phyloP scores from a whole-genome alignment of 2,888 invertebrate genomes.

The Yponomeuta sedellus region DNA sequence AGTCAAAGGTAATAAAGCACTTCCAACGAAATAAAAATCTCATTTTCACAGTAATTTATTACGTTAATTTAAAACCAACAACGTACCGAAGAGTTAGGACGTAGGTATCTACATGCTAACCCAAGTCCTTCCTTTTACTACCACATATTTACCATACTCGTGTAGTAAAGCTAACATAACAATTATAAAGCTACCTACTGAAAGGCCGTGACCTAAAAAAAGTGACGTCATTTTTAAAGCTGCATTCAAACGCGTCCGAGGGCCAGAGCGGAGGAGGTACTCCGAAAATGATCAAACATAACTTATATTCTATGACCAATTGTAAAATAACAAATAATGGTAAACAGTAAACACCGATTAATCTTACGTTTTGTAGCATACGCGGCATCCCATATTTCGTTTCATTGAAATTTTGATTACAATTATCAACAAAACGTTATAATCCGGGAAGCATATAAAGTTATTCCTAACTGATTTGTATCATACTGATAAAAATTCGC shows the following conservation, averaged over 20 bases:
- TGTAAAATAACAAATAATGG: too few species aligned
- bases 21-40: neutral
- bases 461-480: too few species aligned
- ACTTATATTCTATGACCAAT: too few species aligned
- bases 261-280: neutral
- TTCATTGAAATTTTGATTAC: too few species aligned
- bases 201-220: conserved; percentile 53
- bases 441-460: too few species aligned
- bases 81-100: neutral
- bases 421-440: too few species aligned
- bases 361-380: too few species aligned
- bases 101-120: neutral
- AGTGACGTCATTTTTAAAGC: conserved; percentile 44
- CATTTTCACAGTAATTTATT: conserved; percentile 5
- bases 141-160: conserved; percentile 6
- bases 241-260: neutral
- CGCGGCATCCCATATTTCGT: too few species aligned
- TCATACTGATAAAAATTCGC: too few species aligned
- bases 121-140: neutral
- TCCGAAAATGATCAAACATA: neutral
- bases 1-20: neutral
- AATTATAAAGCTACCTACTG: neutral
- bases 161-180: neutral
- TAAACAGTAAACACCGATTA: too few species aligned
- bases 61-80: neutral